These are phyloP conservation scores for Xenopus tropicalis DNA, from an alignment of 2,113 vertebrate species.

Conservation along the genomic window UCB_Xtro_10.0 CM004447.2:27751501-27752000, in stretches of 20 bases:
- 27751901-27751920: too few species aligned
- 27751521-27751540: slow-evolving; percentile 3
- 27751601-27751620: background rate
- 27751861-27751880: slow-evolving; percentile 90
- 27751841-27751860: slow-evolving; percentile 85
- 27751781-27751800: slow-evolving; percentile 77
- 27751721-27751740: slow-evolving; percentile 90
- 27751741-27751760: slow-evolving; percentile 86
- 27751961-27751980: too few species aligned
- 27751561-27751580: slow-evolving; percentile 10
- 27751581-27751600: slow-evolving; percentile 27
- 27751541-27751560: slow-evolving; percentile 23
- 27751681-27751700: slow-evolving; percentile 78
- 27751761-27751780: slow-evolving; percentile 78
- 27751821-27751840: slow-evolving; percentile 95
- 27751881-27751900: slow-evolving; percentile 54
- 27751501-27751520: slow-evolving; percentile 21
- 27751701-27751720: slow-evolving; percentile 94
- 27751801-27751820: slow-evolving; percentile 77
- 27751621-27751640: background rate
- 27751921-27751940: too few species aligned
- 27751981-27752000: too few species aligned
- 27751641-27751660: slow-evolving; percentile 52
- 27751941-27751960: too few species aligned
- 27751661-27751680: slow-evolving; percentile 90